These are phyloP conservation scores for Lepidocyrtinus sp. DNA, from an alignment of 2,888 invertebrate species.

Conservation along the genomic window DNA sequence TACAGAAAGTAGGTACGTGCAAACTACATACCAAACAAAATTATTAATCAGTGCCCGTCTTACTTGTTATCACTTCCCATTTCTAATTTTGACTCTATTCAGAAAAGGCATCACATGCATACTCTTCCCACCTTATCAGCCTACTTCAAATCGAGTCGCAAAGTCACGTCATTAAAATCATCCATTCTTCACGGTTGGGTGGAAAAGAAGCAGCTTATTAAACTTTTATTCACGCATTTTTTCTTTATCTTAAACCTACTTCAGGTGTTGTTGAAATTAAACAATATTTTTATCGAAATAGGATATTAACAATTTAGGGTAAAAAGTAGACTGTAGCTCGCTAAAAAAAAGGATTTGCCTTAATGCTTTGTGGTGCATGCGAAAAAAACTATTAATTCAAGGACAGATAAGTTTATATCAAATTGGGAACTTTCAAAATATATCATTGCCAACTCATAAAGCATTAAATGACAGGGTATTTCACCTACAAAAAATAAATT, in stretches of 20 bases:
- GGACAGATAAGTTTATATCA: background rate
- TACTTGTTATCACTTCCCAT: too few relatives aligned
- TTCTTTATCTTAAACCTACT: too few relatives aligned
- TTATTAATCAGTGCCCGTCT: too few relatives aligned
- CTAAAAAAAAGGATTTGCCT: background rate
- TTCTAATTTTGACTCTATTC: too few relatives aligned
- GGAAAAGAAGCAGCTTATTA: background rate
- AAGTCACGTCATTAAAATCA: background rate
- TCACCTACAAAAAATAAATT: background rate
- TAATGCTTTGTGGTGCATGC: background rate
- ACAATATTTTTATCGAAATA: background rate
- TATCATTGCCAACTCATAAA: too few relatives aligned
- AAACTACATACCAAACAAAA: too few relatives aligned
- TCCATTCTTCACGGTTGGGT: background rate
- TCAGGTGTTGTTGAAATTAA: background rate
- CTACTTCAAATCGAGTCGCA: too few relatives aligned
- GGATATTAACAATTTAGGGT: background rate
- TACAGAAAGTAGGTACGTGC: too few relatives aligned
- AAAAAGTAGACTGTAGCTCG: background rate
- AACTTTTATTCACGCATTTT: background rate
- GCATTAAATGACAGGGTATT: background rate
- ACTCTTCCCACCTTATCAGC: too few relatives aligned
- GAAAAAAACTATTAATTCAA: background rate
- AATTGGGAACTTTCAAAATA: too few relatives aligned
- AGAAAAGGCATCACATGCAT: too few relatives aligned